phyloP scores from a whole-genome alignment of 2,113 vertebrate genomes.

The Pseudorhombus dupliciocellatus region DNA sequence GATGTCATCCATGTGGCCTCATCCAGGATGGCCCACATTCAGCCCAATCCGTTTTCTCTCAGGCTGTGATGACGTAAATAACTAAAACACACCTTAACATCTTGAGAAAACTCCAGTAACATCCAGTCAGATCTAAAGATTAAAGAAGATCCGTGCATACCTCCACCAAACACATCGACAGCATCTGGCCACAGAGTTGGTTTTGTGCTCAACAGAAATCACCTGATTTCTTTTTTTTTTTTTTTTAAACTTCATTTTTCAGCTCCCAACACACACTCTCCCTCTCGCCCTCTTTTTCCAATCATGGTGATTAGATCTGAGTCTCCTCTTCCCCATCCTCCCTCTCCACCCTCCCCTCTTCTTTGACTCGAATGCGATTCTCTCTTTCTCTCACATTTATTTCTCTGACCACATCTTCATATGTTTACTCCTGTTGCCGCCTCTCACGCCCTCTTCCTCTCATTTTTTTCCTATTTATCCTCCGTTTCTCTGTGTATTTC shows the following conservation, averaged over 20 bases:
- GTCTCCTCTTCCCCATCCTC: slow-evolving; percentile 5
- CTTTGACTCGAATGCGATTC: slow-evolving; percentile 17
- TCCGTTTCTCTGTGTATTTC: not conserved
- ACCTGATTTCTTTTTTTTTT: slow-evolving; percentile 6
- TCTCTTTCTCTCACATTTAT: slow-evolving; percentile 7
- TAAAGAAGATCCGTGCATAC: slow-evolving; percentile 27
- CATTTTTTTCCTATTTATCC: slow-evolving; percentile 9
- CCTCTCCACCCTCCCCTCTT: not conserved
- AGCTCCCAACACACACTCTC: slow-evolving; percentile 1
- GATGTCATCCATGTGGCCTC: no score
- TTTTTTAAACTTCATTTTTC: no score
- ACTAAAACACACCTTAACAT: not conserved
- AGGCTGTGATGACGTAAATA: no score
- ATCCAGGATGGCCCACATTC: no score
- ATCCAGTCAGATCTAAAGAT: not conserved
- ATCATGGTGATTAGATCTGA: slow-evolving; percentile 61
- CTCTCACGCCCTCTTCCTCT: not conserved
- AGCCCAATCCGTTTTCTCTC: no score
- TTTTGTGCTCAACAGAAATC: no score
- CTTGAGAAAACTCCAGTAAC: not conserved
- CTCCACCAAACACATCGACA: not conserved
- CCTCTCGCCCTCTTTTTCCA: slow-evolving; percentile 50
- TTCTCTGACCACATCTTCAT: slow-evolving; percentile 4
- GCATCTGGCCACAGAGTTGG: not conserved
- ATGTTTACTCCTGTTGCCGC: not conserved